A percentile compares a stretch with the other conserved stretches of the same genome.
These are phyloP conservation scores for Prietella phreatophila DNA, from an alignment of 2,113 vertebrate genomes.

Conservation along the genomic window DNA sequence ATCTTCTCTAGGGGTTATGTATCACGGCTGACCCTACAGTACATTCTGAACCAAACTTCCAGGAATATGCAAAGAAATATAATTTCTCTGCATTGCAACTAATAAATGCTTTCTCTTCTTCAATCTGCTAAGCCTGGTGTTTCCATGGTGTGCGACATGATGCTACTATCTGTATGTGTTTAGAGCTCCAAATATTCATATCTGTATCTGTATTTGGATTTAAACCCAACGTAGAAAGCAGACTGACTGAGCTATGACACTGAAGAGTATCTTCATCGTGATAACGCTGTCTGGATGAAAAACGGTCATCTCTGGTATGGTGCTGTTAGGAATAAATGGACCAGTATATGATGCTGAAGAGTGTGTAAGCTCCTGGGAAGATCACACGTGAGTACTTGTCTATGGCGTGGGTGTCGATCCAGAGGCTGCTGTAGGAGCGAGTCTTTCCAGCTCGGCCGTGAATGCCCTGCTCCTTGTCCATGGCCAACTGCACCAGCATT, in stretches of 20 bases:
- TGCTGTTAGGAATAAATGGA: conserved; percentile 82
- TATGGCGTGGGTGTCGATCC: conserved; percentile 88
- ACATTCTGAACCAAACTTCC: neutral
- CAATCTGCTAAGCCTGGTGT: neutral
- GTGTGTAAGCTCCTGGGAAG: conserved; percentile 86
- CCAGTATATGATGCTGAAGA: conserved; percentile 97
- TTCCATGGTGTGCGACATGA: neutral
- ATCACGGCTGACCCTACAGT: neutral
- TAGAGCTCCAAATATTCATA: neutral
- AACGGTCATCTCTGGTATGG: neutral
- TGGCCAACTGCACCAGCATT: conserved; percentile 81
- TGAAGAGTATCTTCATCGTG: neutral
- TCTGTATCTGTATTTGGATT: neutral
- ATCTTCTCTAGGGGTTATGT: neutral
- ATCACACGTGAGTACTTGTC: conserved; percentile 90
- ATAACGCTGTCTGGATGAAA: neutral
- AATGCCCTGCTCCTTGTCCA: conserved; percentile 76
- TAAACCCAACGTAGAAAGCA: neutral
- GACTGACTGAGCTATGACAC: neutral
- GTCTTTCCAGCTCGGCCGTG: conserved; percentile 68
- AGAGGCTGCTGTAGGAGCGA: conserved; percentile 75
- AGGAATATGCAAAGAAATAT: neutral
- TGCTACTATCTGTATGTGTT: neutral
- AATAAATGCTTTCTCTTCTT: neutral
- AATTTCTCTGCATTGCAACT: neutral